phyloP scores from a whole-genome alignment of 2,113 vertebrate genomes.

The Malaclemys terrapin region DNA sequence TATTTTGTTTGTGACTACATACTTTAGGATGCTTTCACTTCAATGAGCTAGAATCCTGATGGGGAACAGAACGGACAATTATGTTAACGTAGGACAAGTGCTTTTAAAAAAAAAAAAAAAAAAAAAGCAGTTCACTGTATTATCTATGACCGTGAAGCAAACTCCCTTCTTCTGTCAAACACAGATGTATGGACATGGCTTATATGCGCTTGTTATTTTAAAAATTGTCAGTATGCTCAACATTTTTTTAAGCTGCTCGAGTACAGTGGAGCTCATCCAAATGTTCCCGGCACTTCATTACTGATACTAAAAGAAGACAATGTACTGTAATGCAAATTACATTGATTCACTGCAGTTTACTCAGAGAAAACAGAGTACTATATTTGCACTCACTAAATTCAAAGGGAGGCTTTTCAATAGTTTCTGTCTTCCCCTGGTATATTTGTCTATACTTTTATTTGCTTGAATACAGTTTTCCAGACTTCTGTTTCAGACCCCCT shows the following conservation, averaged over 20 bases:
- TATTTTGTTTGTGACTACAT: neutral
- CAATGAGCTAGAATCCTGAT: neutral
- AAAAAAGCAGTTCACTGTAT: neutral
- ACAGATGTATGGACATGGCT: constrained; percentile 26
- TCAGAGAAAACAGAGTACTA: constrained; percentile 47
- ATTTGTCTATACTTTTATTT: constrained; percentile 51
- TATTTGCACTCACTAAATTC: neutral
- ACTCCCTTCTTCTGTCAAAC: constrained; percentile 32
- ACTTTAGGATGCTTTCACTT: neutral
- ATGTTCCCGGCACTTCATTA: constrained; percentile 56
- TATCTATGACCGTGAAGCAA: neutral
- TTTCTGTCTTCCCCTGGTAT: constrained; percentile 42
- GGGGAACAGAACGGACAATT: neutral
- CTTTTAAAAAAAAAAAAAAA: neutral
- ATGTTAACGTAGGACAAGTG: neutral
- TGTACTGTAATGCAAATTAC: constrained; percentile 58
- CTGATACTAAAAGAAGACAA: constrained; percentile 61
- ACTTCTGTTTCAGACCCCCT: constrained; percentile 37
- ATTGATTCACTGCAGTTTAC: constrained; percentile 28
- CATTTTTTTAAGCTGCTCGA: constrained; percentile 17
- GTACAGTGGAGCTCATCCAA: constrained; percentile 47
- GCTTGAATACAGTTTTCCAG: constrained; percentile 57
- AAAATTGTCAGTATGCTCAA: constrained; percentile 40
- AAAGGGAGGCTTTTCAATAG: constrained; percentile 15
- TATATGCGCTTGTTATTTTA: neutral